phyloP scores from a whole-genome alignment of 2,888 invertebrate genomes.

The Phasia obesa region DNA sequence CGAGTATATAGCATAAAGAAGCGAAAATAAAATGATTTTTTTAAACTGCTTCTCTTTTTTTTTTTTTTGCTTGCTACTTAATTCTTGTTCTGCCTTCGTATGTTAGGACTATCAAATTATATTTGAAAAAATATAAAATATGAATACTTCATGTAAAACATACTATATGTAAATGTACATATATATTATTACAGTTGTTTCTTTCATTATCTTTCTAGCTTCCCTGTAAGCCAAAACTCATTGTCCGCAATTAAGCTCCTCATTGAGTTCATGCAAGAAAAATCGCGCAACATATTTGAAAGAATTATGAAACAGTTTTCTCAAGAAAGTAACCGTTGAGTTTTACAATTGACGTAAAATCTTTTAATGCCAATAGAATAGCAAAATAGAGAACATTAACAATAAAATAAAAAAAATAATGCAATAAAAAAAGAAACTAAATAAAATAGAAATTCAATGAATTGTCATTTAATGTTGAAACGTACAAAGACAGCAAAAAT shows the following conservation, averaged over 20 bases:
- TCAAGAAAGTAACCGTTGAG: slow-evolving; percentile 1
- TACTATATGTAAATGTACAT: too few relatives aligned
- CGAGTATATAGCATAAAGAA: too few relatives aligned
- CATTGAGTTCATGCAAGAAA: not conserved
- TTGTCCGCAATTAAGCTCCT: not conserved
- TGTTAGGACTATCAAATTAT: too few relatives aligned
- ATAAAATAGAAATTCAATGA: slow-evolving; percentile 51
- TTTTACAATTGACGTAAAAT: slow-evolving; percentile 48
- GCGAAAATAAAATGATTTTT: too few relatives aligned
- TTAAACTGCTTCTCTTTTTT: too few relatives aligned
- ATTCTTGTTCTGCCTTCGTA: too few relatives aligned
- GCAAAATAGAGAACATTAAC: slow-evolving; percentile 15
- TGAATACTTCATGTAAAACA: too few relatives aligned
- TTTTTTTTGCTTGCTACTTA: too few relatives aligned
- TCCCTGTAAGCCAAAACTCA: too few relatives aligned
- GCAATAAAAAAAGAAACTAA: not conserved
- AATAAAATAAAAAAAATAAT: slow-evolving; percentile 48
- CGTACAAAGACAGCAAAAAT: slow-evolving; percentile 15
- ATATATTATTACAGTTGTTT: too few relatives aligned
- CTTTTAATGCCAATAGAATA: slow-evolving; percentile 50
- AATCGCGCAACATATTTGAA: slow-evolving; percentile 14
- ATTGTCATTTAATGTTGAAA: slow-evolving; percentile 52
- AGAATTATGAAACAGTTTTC: slow-evolving; percentile 40
- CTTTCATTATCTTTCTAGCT: too few relatives aligned
- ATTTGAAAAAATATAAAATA: too few relatives aligned